phyloP scores from a whole-genome alignment of 1,140 invertebrate genomes.

The Bombus pyrosoma region DNA sequence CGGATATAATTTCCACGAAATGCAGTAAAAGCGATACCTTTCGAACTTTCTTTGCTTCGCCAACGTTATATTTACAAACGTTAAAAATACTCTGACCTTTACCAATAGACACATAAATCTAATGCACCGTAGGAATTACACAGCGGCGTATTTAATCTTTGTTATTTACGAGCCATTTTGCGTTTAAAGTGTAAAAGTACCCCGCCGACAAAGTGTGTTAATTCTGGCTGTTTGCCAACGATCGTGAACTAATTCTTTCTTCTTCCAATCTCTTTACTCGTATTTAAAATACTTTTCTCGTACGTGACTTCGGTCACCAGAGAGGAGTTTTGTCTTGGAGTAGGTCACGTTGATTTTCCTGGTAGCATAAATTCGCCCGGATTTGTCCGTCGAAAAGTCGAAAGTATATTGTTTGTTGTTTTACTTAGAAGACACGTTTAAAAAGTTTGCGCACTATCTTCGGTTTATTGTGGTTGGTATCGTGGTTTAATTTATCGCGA shows the following conservation, averaged over 20 bases:
- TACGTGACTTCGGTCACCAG: neutral
- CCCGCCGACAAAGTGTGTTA: neutral
- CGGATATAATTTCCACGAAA: too few species aligned
- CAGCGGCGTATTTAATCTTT: too few species aligned
- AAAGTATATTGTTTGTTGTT: neutral
- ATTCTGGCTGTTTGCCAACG: conserved; percentile 14
- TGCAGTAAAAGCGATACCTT: too few species aligned
- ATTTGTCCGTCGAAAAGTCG: neutral
- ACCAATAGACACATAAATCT: too few species aligned
- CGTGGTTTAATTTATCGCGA: neutral
- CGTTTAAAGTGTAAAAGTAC: too few species aligned
- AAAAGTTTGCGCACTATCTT: neutral
- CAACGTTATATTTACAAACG: too few species aligned
- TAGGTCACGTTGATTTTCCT: neutral
- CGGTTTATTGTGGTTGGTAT: neutral
- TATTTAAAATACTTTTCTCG: neutral
- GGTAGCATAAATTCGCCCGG: neutral
- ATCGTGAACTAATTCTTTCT: neutral
- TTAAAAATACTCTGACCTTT: too few species aligned
- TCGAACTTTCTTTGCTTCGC: too few species aligned
- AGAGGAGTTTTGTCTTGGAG: neutral
- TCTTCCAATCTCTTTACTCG: neutral
- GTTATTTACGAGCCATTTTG: too few species aligned
- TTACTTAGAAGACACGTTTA: neutral
- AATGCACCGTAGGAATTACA: too few species aligned